Evolutionary conservation across 2,888 invertebrate species (phyloP), one percentile per base, ranked within the genome.

Genomic region (Oscheius sp.): DNA sequence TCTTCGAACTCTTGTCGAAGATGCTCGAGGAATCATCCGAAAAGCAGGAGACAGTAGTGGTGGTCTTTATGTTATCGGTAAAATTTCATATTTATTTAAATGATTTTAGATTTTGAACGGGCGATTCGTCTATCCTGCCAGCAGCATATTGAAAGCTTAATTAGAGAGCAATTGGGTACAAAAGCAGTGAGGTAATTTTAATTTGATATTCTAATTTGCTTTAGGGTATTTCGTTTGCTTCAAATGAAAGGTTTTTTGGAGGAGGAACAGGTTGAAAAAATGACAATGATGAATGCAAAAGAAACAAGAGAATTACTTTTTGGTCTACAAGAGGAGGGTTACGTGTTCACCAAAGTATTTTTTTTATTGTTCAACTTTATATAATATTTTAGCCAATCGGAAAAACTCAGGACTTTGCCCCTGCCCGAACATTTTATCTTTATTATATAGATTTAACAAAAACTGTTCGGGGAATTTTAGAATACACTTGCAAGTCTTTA

Each of bases 231-330:
- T 87, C 91, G 94, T 72, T 90, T 96, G 72, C 91, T 96, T 33
- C 90, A 92, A 56, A 87, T 90, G 41, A 92, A 92, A 84, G 91
- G 91, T 78, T 93, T 91, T 85, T 91, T 95, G 69, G 95, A 95
- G 86, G 93, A 94, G 80, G 94, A 87, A 66, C 80, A 83, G 66
- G 78, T 96, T 68, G 94, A 95, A 86, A 92, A 93, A 82, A 89
- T 92, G 77, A 94, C 93, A 0, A 94, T 96, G 95, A 91, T 96
- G 80, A 93, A 94, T 0, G 92, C 93, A 26, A 96, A 95, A 86
- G 94, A 95, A 87, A 93, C 94, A 1, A 95, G 95, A 86, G 91
- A 92, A 74, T 87, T 94, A 14, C 91, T 94, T 0, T 95, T 94
- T 87, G 91, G 91, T 77, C 88, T 97, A 74, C 88, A 94, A 56